Evolutionary conservation across 2,113 vertebrate genomes (phyloP).

Genomic region (Indri indri): DNA sequence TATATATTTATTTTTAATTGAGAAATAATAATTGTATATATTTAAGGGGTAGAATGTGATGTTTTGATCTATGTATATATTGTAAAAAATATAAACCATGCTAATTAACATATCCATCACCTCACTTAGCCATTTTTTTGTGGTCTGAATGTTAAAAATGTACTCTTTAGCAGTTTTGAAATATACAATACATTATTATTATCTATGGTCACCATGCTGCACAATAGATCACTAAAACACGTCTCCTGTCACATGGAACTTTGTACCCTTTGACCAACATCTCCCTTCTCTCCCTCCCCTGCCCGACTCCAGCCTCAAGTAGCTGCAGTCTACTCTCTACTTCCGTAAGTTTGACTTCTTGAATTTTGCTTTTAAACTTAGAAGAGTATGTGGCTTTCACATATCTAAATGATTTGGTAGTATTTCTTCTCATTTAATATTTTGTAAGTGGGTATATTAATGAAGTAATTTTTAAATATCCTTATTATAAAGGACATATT

Average conservation of each 20-base stretch:
- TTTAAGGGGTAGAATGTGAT: no score
- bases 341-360: neutral
- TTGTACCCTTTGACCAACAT: neutral
- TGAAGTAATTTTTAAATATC: neutral
- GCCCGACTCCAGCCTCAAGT: neutral
- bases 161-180: neutral
- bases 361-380: neutral
- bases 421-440: neutral
- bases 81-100: neutral
- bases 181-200: neutral
- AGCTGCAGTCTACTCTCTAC: neutral
- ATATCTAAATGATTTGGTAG: neutral
- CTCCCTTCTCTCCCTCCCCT: neutral
- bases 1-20: neutral
- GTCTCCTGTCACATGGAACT: neutral
- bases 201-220: neutral
- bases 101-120: neutral
- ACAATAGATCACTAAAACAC: neutral
- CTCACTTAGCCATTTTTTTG: neutral
- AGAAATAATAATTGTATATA: neutral
- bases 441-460: neutral
- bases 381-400: neutral
- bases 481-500: neutral
- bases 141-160: neutral
- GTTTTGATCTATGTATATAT: neutral